Percentiles rank a stretch among this genome's conserved stretches.
phyloP scores from a whole-genome alignment of 1,140 invertebrate species.

The Diorhabda sublineata region DNA sequence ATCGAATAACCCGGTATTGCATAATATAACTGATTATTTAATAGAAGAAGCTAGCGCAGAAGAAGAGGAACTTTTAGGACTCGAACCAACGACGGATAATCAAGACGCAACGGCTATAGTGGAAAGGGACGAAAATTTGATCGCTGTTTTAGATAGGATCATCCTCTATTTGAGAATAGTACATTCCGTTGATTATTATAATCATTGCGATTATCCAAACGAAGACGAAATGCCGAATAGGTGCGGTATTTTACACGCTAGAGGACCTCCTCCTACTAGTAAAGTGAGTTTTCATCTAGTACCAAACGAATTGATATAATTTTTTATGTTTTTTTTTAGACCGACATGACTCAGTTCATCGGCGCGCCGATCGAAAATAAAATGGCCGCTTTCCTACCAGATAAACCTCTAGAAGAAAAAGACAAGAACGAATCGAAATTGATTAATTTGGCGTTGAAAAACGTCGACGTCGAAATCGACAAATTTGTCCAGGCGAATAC shows the following conservation, averaged over 20 bases:
- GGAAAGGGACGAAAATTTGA: constrained; percentile 73
- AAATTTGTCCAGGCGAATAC: constrained; percentile 93
- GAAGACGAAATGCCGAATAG: constrained; percentile 99
- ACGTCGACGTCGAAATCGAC: constrained; percentile 88
- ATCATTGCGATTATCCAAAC: constrained; percentile 97
- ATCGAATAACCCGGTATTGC: constrained; percentile 91
- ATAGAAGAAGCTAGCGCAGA: constrained; percentile 98
- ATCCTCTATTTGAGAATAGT: constrained; percentile 94
- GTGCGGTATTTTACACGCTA: constrained; percentile 96
- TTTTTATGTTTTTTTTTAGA: constrained; percentile 28
- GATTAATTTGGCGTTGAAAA: constrained; percentile 58
- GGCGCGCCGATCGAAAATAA: constrained; percentile 65
- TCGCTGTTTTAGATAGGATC: constrained; percentile 70
- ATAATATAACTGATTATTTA: constrained; percentile 96
- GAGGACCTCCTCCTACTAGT: constrained; percentile 76
- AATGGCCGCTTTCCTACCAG: constrained; percentile 81
- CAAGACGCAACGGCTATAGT: constrained; percentile 58
- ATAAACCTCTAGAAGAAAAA: constrained; percentile 45
- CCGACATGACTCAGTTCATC: constrained; percentile 45
- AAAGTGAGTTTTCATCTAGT: constrained; percentile 31
- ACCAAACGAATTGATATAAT: not conserved
- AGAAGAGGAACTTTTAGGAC: constrained; percentile 91
- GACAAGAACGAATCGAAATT: constrained; percentile 44
- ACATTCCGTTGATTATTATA: constrained; percentile 98
- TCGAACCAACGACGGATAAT: constrained; percentile 56